Base-by-base conservation (phyloP, 2,797 vertebrate genomes). In the Liparis tanakae region DNA sequence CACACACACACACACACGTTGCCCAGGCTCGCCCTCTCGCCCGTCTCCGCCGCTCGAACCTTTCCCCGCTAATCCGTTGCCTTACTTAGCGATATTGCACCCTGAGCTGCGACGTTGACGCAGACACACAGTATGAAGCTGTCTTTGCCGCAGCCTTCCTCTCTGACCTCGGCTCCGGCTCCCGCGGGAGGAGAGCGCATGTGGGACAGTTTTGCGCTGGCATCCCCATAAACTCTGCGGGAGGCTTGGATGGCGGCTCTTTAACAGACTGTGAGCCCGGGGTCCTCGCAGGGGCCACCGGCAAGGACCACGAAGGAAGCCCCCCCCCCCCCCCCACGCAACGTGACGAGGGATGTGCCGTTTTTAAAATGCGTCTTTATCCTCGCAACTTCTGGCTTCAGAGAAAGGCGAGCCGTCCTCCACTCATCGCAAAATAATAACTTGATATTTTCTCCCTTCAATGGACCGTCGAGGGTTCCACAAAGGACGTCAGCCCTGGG, bases 181-280 rank as follows among this genome's bases (percentile, higher is more conserved):
- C 85, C 78, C 80, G 85, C 65, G 79, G 76, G 84, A 85, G 67
- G 77, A 86, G 79, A 88, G 79, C 90, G 2, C 93, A 94, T 92
- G 89, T 94, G 93, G 92, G 92, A 94, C 89, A 93, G 92, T 89
- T 94, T 94, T 94, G 81, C 89, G 57, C 86, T 90, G 93, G 91
- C 92, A 93, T 93, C 89, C 93, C 86, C 84, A 87, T 93, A 93
- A 53, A 94, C 93, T 91, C 91, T 86, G 90, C 83, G 79, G 92
- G 91, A 88, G 91, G 79, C 78, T 6, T 90, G 89, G 73, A 91
- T 91, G 67, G 79, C 59, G 85, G 84, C 87, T 89, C 85, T 87
- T 78, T 85, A 88, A 91, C 87, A 88, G 80, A 88, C 80, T 85
- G 85, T 70, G 82, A 87, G 82, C 75, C 15, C 15, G 20, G 76